Percentiles rank a stretch among this genome's conserved stretches.
These are phyloP conservation scores for Xenops minutus DNA, from an alignment of 2,797 vertebrate genomes.

Conservation along the genomic window DNA sequence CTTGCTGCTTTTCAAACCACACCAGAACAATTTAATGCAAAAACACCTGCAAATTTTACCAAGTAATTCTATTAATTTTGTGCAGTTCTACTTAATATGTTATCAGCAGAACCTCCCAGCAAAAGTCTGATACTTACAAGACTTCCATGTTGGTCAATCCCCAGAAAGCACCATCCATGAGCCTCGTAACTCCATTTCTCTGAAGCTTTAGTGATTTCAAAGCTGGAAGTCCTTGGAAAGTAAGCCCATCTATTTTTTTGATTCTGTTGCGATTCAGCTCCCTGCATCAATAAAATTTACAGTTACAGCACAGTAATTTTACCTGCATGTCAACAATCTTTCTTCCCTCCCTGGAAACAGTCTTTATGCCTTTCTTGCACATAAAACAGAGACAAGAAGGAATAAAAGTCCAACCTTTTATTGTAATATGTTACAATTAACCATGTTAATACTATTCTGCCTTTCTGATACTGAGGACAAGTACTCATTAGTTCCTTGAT, in stretches of 20 bases:
- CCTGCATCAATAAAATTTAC: slow-evolving; percentile 70
- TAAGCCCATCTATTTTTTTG: slow-evolving; percentile 88
- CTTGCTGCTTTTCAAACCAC: not conserved
- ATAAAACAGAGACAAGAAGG: not conserved
- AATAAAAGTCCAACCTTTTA: not conserved
- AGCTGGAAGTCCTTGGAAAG: slow-evolving; percentile 89
- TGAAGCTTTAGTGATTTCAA: slow-evolving; percentile 91
- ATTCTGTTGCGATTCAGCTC: slow-evolving; percentile 93
- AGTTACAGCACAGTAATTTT: slow-evolving; percentile 7
- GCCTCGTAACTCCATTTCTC: slow-evolving; percentile 85
- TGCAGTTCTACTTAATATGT: not conserved
- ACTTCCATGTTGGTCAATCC: slow-evolving; percentile 93
- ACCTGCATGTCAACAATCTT: not conserved
- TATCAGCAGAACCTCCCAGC: not conserved
- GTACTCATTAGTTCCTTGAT: not conserved
- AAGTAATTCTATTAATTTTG: not conserved
- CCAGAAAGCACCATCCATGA: slow-evolving; percentile 98
- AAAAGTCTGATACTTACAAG: slow-evolving; percentile 80
- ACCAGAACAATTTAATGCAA: not conserved
- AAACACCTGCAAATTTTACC: not conserved
- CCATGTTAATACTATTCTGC: not conserved
- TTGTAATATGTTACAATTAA: not conserved
- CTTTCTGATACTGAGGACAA: not conserved
- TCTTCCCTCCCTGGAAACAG: not conserved
- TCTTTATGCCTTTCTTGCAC: not conserved